Base-by-base conservation (phyloP, 2,113 vertebrate genomes). In the Phyllostomus discolor region DNA sequence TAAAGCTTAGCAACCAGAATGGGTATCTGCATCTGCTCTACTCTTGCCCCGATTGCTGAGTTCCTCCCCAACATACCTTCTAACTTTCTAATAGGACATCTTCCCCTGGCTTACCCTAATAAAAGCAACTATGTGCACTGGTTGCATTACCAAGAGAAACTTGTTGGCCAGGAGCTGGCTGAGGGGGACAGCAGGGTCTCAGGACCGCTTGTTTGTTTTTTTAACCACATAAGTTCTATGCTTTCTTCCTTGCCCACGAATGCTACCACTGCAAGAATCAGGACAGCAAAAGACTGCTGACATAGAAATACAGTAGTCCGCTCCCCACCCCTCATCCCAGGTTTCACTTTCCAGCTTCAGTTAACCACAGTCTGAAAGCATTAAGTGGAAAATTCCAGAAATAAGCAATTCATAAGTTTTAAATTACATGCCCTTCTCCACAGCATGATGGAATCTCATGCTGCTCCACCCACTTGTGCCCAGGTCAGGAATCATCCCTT, bases 41-140 rank as follows among this genome's bases (percentile, higher is more conserved):
- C 3, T 88, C 43, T 64, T 81, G 79, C 14, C 59, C 46, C 10
- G 38, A 12, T 1, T 57, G 59, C 46, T 76, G 52, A n/a, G 10
- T 67, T 90, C 75, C 38, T 83, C 67, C 52, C 46, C 57, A 75
- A 24, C 19, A 26, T 41, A 66, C 0, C 46, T 35, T 35, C 70
- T 85, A 52, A 89, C 57, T 75, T 17, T 90, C 46, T 79, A 84
- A 84, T 10, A 62, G 12, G 28, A 80, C 62, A 80, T 43, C 38
- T 82, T 76, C 70, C 81, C 22, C 67, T 78, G 75, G 57, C 52
- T 92, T 94, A n/a, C 26, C 26, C 73, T 38, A 94, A 70, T 50
- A 82, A 97, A 90, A 90, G n/a, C 38, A 93, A 90, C 48, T 92
- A 66, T 50, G 22, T 35, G 14, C 33, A 79, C 52, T 94, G 52